Evolutionary conservation across 2,888 invertebrate genomes (phyloP), one percentile per base, ranked within the genome.

Genomic region (Caradrina clavipalpis): DNA sequence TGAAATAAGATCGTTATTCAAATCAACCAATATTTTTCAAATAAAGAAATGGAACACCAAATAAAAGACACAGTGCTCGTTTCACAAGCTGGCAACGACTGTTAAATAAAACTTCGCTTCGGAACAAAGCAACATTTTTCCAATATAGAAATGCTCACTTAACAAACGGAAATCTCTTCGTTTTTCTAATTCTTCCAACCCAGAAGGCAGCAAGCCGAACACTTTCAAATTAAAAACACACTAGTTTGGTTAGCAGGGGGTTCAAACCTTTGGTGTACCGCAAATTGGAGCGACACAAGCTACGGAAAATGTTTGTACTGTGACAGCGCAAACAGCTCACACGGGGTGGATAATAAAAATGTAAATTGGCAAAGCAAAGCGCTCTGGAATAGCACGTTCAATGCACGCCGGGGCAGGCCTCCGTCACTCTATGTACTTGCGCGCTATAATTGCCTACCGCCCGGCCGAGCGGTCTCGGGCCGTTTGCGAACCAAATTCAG

Each of bases 341-440:
- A 76, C 69, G 42, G 64, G 73, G 76, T 78, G 73, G 82, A 87
- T 88, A 88, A 87, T 91, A 90, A 91, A 91, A 89, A 91, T 91
- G 89, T 86, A 91, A 90, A 90, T 90, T 88, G 79, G 82, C 67
- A 85, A 86, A 88, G 87, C 86, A 87, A 85, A 87, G 81, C 85
- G 83, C 78, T 78, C 76, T 82, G 74, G 83, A 85, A 88, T 80
- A 83, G 78, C 81, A 82, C 83, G 83, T 78, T 74, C 73, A 74
- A 76, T 83, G 80, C 80, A 73, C 73, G 77, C 70, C 55, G 58
- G 69, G 60, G 74, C 76, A n/a, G n/a, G n/a, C n/a, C n/a, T n/a
- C n/a, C n/a, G n/a, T n/a, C n/a, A n/a, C n/a, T n/a, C n/a, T n/a
- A n/a, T n/a, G n/a, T n/a, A n/a, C n/a, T n/a, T n/a, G n/a, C n/a